Base-by-base conservation (phyloP, 1,140 invertebrate genomes). In the Procambarus virginalis region DNA sequence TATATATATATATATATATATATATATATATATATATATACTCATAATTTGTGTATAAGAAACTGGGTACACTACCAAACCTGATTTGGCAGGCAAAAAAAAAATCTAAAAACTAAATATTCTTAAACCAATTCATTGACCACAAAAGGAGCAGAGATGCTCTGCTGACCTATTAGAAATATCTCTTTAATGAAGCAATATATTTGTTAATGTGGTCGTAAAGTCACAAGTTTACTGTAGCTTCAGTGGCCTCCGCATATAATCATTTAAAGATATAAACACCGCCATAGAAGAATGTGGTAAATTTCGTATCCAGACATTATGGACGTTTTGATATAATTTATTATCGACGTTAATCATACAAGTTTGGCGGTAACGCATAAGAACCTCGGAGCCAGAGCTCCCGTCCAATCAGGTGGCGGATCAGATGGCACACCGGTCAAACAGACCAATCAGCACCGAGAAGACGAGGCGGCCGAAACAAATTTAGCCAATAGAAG, bases 201-300 rank as follows among this genome's bases (percentile, higher is more conserved):
- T 86, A 46, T 86, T 86, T 79, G 49, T 79, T 77, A 86, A 86
- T 87, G 60, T 64, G 49, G 45, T 68, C 77, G 76, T 80, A 87
- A 87, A 79, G 51, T 87, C 51, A 48, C 20, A 51, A 68, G 76
- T 87, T 87, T 80, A 87, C 85, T 64, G 77, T 20, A 58, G 75
- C 73, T 46, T 48, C n/a, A 64, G 60, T 55, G 76, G 49, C 20
- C 85, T 79, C 34, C 77, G 73, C 84, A 86, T 87, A 77, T 68
- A 51, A 87, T 87, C 85, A 87, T 68, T 87, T 80, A 87, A 80
- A 76, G 85, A 51, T 80, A 80, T 86, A 86, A 86, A 86, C 85
- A 87, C 78, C 20, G 60, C 60, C 77, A 49, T 22, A 68, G 73
- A 87, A 80, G 85, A 87, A 87, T 87, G 85, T 87, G 85, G 76